Conservation (phyloP, 1,140 invertebrate species). For the Platyscapa corneri region DNA sequence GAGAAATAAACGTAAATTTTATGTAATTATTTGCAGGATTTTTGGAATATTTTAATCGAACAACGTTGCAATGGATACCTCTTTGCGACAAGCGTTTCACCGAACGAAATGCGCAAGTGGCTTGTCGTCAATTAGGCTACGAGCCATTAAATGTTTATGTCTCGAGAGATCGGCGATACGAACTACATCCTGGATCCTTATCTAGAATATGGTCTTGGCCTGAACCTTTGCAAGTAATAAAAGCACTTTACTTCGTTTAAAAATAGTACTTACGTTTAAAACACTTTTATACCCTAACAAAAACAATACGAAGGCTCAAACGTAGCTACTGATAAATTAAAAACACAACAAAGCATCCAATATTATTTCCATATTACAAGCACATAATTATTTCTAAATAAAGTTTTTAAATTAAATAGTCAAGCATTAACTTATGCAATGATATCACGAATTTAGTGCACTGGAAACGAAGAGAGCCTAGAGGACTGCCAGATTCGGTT, state of each 20-base stretch:
- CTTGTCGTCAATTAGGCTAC: slow-evolving; percentile 94
- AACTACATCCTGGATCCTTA: slow-evolving; percentile 88
- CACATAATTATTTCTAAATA: no score
- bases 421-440: no score
- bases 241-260: slow-evolving; percentile 58
- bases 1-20: not conserved
- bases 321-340: no score
- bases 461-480: slow-evolving; percentile 88
- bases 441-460: slow-evolving; percentile 75
- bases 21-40: slow-evolving; percentile 75
- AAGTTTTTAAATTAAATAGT: no score
- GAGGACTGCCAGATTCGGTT: slow-evolving; percentile 91
- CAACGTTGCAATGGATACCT: slow-evolving; percentile 96
- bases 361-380: no score
- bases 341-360: no score
- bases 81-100: slow-evolving; percentile 97
- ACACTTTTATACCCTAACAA: no score
- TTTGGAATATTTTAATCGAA: slow-evolving; percentile 95
- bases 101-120: slow-evolving; percentile 94
- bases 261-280: no score
- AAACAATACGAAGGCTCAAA: no score
- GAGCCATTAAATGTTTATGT: slow-evolving; percentile 92
- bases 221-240: slow-evolving; percentile 85
- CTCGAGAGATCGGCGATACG: slow-evolving; percentile 84
- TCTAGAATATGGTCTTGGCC: slow-evolving; percentile 95